Base-by-base conservation (phyloP, 2,888 invertebrate species). In the Aromia moschata region DNA sequence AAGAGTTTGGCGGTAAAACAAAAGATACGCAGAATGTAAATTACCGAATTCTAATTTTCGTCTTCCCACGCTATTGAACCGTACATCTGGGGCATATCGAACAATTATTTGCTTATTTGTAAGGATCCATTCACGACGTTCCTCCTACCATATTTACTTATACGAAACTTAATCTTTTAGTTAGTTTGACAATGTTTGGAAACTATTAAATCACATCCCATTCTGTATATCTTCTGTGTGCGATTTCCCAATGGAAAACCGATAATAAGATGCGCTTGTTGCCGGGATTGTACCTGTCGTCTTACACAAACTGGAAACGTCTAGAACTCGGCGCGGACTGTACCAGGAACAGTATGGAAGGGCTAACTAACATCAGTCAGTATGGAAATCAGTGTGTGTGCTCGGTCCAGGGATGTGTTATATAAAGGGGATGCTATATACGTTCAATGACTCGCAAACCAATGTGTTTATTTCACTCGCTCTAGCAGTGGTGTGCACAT, bases 351-450 rank as follows among this genome's bases (percentile, higher is more conserved):
- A 74, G 69, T 74, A 74, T 69, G 74, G 73, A 74, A 76, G 74
- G 74, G 75, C 75, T 72, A 75, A 76, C 74, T 74, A 74, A 76
- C 76, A 75, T 76, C 76, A 76, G 77, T 76, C 75, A 76, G 76
- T 77, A 77, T 77, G 77, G 77, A 77, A 77, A 77, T 76, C 75
- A 77, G 75, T 75, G 74, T 76, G 73, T 74, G 72, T 33, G 33
- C 33, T 70, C 70, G 73, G 72, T 65, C 74, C 68, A 71, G 58
- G 65, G 43, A 43, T 43, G 20, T 43, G 43, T 43, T 43, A 43
- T 43, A 14, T 25, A 43, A 43, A 20, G 43, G 43, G 14, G 43
- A 43, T 43, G 17, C 12, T 20, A 20, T 11, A 11, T 40, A 40
- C n/a, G 25, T 18, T 43, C 43, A 43, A 25, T 43, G 43, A 25